A percentile compares a stretch with the other conserved stretches of the same genome.
These are phyloP conservation scores for Pristionchus maxplancki DNA, from an alignment of 2,888 invertebrate genomes.

Conservation along the genomic window DNA sequence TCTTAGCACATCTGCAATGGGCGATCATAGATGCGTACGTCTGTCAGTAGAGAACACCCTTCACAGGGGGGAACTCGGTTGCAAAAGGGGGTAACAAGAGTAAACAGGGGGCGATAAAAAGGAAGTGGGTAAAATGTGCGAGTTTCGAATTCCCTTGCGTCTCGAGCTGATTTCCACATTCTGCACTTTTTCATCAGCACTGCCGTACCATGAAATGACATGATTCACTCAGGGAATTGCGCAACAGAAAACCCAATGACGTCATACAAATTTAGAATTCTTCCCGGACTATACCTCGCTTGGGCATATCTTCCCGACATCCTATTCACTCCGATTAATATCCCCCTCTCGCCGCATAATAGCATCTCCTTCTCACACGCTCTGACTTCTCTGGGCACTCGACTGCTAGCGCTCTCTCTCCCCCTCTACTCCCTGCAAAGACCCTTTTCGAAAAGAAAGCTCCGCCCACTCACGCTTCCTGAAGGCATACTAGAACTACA, in stretches of 20 bases:
- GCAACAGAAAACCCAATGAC: background rate
- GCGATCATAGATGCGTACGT: background rate
- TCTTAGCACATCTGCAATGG: conserved; percentile 47
- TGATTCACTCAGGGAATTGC: conserved; percentile 5
- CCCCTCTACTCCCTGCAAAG: conserved; percentile 1
- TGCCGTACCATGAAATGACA: background rate
- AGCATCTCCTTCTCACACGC: background rate
- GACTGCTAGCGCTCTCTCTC: background rate
- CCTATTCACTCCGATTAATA: background rate
- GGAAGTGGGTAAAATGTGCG: background rate
- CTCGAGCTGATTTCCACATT: conserved; percentile 25
- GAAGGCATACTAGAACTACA: conserved; percentile 39
- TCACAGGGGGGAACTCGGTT: background rate
- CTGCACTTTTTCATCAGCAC: background rate
- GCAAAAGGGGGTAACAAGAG: background rate
- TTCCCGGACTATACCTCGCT: background rate
- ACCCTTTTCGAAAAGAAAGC: conserved; percentile 4
- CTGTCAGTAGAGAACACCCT: background rate
- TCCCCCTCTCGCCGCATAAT: background rate
- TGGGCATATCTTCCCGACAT: background rate
- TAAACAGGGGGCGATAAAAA: background rate
- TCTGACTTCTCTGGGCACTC: conserved; percentile 20
- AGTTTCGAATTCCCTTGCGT: background rate
- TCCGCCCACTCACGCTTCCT: conserved; percentile 20
- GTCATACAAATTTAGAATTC: background rate